Evolutionary conservation across 2,888 invertebrate genomes (phyloP), one percentile per base, ranked within the genome.

Genomic region (Caenorhabditis drosophilae): DNA sequence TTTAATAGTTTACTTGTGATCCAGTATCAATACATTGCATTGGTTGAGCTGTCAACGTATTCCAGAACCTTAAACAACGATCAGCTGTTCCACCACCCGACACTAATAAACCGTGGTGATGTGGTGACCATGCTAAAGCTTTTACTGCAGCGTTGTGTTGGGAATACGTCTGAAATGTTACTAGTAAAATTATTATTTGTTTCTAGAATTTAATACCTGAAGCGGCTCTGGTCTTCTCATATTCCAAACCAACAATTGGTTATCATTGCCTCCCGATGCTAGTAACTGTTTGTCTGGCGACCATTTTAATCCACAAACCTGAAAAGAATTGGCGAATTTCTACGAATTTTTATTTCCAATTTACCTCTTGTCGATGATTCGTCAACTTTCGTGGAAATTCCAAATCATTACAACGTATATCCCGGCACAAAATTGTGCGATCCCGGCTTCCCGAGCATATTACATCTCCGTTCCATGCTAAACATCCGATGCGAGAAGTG

Each of bases 11-110:
- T 26, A 96, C 95, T 88, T 96, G 95, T 0, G 93, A 93, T 15
- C 95, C 93, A 11, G 97, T 97, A 84, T 97, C 96, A 26, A 97
- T 92, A 84, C 92, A 93, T 85, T 97, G 96, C 92, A 96, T 92
- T 1, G 96, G 93, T 85, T 97, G 96, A 9, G 93, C 93, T 1
- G 96, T 97, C 68, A 97, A 87, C 0, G 96, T 97, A 86, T 97
- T 97, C 96, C 97, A 97, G 87, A 97, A 97, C 22, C 81, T 73
- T 22, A 74, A 49, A 52, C 73, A 72, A 25, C 70, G 38, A 86
- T 97, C 97, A 0, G 96, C 97, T 0, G 97, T 97, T n/a, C 97
- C 97, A n/a, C 97, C 97, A 42, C 97, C 97, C 36, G 92, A 92
- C 0, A 96, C 96, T 64, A 97, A 85, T 49, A 97, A 87, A 0